Evolutionary conservation across 2,888 invertebrate species (phyloP).

Genomic region (Loripinus fragilis): DNA sequence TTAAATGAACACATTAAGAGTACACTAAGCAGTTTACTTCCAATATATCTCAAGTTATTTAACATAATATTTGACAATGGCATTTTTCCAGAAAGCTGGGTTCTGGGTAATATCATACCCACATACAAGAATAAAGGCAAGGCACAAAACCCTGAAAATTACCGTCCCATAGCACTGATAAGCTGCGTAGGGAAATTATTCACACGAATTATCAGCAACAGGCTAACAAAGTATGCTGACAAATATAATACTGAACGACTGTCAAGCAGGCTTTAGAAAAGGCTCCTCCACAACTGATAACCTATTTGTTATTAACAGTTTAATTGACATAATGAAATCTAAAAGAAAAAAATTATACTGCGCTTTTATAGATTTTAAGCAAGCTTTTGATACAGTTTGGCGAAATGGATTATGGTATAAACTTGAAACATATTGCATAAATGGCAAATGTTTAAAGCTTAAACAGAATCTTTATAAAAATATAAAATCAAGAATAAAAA

Average conservation of each 20-base stretch:
- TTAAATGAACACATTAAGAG: slow-evolving; percentile 22
- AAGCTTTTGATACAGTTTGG: slow-evolving; percentile 9
- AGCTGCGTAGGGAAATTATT: slow-evolving; percentile 15
- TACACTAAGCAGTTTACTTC: neutral
- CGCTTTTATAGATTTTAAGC: slow-evolving; percentile 3
- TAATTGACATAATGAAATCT: neutral
- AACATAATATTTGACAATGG: slow-evolving; percentile 24
- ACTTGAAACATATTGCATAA: neutral
- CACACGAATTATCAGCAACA: neutral
- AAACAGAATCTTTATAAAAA: slow-evolving; percentile 3
- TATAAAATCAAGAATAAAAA: neutral
- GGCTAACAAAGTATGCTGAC: neutral
- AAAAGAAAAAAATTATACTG: neutral
- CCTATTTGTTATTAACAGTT: neutral
- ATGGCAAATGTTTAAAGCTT: neutral
- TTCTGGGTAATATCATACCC: slow-evolving; percentile 29
- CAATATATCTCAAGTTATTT: slow-evolving; percentile 8
- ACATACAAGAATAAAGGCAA: slow-evolving; percentile 34
- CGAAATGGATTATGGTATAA: neutral
- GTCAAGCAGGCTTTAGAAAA: slow-evolving; percentile 8
- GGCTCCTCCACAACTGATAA: slow-evolving; percentile 4
- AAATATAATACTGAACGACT: neutral
- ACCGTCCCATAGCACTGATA: slow-evolving; percentile 23
- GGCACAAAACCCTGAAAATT: slow-evolving; percentile 25
- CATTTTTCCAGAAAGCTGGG: slow-evolving; percentile 27